Evolutionary conservation across 1,140 invertebrate species (phyloP).

Genomic region (Drosophila truncata): DNA sequence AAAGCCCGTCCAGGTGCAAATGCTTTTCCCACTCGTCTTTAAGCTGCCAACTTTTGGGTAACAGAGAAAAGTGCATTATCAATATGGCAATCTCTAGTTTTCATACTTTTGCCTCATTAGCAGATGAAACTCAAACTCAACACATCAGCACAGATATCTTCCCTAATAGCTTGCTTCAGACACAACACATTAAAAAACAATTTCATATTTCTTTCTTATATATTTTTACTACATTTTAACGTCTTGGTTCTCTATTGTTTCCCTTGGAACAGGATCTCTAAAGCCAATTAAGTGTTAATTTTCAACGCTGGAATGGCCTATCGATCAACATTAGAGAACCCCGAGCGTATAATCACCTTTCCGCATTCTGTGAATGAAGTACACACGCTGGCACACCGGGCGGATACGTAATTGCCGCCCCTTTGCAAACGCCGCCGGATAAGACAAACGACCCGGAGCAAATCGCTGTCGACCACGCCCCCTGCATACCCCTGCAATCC

Average conservation of each 20-base stretch:
- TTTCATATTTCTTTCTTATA: background rate
- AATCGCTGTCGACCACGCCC: constrained; percentile 54
- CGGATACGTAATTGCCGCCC: constrained; percentile 47
- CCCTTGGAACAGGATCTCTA: constrained; percentile 53
- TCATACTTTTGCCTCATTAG: background rate
- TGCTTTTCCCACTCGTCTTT: constrained; percentile 22
- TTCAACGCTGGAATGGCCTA: constrained; percentile 27
- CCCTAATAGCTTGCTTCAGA: background rate
- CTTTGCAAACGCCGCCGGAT: constrained; percentile 12
- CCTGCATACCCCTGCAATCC: background rate
- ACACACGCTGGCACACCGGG: constrained; percentile 35
- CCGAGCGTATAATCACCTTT: constrained; percentile 76
- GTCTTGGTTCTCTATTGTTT: background rate
- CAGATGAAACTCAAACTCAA: background rate
- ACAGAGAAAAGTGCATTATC: constrained; percentile 1
- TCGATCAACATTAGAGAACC: constrained; percentile 65
- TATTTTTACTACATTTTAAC: background rate
- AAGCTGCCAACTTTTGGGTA: constrained; percentile 27
- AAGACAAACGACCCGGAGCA: constrained; percentile 70
- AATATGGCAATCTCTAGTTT: background rate
- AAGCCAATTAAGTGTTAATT: constrained; percentile 60
- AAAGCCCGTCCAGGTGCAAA: constrained; percentile 63
- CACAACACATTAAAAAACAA: background rate
- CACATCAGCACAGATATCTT: background rate
- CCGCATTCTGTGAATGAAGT: constrained; percentile 68